Evolutionary conservation across 2,797 vertebrate species (phyloP).

Genomic region (Microctenopoma lineatum): DNA sequence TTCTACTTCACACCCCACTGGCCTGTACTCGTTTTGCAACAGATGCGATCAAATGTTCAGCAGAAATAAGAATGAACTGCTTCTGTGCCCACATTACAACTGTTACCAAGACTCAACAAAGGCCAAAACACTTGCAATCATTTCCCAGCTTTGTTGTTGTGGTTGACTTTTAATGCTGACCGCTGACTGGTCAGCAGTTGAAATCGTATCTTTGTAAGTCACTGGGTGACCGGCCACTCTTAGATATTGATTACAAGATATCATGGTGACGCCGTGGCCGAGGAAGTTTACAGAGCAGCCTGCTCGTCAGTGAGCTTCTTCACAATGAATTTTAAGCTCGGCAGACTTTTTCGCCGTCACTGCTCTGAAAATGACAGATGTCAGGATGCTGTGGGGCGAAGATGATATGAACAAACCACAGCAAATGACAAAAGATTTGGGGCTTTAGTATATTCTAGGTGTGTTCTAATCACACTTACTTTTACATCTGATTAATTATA

Average conservation of each 20-base stretch:
- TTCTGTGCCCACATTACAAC: background rate
- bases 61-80: background rate
- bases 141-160: slow-evolving; percentile 2
- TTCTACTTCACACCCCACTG: background rate
- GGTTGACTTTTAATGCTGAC: slow-evolving; percentile 21
- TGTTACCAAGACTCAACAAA: background rate
- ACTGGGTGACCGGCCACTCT: slow-evolving; percentile 12
- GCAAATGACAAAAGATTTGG: background rate
- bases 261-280: slow-evolving; percentile 1
- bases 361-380: slow-evolving; percentile 13
- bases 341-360: slow-evolving; percentile 3
- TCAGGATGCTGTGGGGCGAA: slow-evolving; percentile 5
- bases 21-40: background rate
- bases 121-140: background rate
- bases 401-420: slow-evolving; percentile 5
- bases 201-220: slow-evolving; percentile 34
- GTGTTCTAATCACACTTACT: background rate
- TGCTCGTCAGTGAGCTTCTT: slow-evolving; percentile 4
- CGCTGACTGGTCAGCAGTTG: slow-evolving; percentile 4
- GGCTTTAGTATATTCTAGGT: background rate
- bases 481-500: background rate
- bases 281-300: background rate
- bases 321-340: slow-evolving; percentile 23
- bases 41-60: background rate
- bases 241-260: slow-evolving; percentile 28